These are phyloP conservation scores for Astropecten irregularis DNA, from an alignment of 53 echinoderm and acorn worm genomes.

Conservation along the genomic window DNA sequence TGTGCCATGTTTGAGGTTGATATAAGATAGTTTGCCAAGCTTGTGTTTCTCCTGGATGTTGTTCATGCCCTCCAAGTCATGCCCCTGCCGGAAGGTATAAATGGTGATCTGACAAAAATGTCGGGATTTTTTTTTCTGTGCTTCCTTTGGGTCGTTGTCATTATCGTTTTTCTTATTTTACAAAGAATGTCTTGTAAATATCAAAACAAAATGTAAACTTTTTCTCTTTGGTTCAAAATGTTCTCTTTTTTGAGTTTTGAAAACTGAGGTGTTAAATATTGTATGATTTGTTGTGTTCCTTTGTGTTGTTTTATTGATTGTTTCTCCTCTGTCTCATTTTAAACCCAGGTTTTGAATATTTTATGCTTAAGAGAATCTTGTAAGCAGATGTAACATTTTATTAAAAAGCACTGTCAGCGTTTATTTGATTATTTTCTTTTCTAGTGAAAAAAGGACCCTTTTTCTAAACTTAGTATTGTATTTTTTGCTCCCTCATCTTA, in stretches of 20 bases:
- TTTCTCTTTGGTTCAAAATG: slow-evolving; percentile 5
- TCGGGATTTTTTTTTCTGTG: slow-evolving; percentile 25
- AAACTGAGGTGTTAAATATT: not conserved
- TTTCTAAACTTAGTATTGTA: no score
- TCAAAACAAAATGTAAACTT: no score
- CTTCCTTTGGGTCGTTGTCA: slow-evolving; percentile 35
- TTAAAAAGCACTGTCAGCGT: not conserved
- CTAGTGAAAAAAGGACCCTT: no score
- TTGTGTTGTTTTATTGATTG: not conserved
- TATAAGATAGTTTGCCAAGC: not conserved
- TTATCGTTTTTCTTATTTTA: slow-evolving; percentile 33
- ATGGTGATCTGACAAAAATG: not conserved
- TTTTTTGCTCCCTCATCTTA: no score
- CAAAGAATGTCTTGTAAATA: slow-evolving; percentile 44
- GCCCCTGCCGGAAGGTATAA: not conserved
- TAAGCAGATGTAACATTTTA: not conserved
- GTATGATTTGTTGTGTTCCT: not conserved
- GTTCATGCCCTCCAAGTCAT: not conserved
- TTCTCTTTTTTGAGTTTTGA: not conserved
- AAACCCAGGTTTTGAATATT: not conserved
- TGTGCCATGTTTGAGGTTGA: not conserved
- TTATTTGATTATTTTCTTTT: no score
- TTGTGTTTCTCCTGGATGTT: not conserved
- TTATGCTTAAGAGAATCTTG: slow-evolving; percentile 10
- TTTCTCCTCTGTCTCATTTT: not conserved